Conservation (phyloP, 2,113 vertebrate species). For the Dasyurus viverrinus region DNA sequence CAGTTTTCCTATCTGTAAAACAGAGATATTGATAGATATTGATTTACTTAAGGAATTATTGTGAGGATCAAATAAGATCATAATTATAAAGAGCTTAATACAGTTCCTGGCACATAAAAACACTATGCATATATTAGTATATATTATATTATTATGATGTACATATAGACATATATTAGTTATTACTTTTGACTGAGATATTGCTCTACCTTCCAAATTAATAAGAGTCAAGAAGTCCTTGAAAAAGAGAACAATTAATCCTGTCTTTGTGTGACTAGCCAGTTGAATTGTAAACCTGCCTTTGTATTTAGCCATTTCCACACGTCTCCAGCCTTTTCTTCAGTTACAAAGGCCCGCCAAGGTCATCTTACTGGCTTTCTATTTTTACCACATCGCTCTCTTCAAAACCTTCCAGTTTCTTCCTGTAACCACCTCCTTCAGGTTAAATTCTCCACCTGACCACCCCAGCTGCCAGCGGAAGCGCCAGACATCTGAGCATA, state of each 20-base stretch:
- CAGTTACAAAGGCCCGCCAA: neutral
- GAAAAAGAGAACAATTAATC: neutral
- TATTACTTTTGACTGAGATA: neutral
- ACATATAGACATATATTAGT: no score
- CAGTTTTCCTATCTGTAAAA: neutral
- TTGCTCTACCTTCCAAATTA: neutral
- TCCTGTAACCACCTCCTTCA: neutral
- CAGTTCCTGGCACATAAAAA: no score
- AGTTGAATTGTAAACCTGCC: neutral
- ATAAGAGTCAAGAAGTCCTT: neutral
- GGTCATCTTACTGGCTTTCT: neutral
- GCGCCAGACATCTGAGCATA: neutral
- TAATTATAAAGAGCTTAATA: neutral
- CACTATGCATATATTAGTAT: neutral
- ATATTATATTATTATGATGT: no score
- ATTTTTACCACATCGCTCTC: neutral
- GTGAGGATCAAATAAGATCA: neutral
- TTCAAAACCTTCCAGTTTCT: neutral
- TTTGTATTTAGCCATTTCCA: neutral
- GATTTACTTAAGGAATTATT: neutral
- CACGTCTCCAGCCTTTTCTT: neutral
- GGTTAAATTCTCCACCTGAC: neutral
- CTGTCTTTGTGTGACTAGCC: no score
- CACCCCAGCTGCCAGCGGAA: neutral
- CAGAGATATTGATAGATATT: no score